Evolutionary conservation across 2,113 vertebrate species (phyloP), one percentile per base, ranked within the genome.

Genomic region (Tringa solitaria): DNA sequence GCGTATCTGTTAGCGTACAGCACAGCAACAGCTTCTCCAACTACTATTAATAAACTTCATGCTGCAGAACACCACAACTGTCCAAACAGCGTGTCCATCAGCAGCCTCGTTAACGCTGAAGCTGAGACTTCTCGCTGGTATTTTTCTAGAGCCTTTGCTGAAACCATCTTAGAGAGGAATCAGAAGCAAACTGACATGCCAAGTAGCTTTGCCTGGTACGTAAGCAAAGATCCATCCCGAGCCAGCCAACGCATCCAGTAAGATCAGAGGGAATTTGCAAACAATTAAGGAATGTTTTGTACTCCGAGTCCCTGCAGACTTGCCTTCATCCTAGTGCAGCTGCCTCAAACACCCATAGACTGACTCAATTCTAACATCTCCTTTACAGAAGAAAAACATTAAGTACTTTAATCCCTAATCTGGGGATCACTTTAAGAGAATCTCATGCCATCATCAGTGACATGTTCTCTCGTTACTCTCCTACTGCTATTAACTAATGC

Each of bases 281-380:
- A 95, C 96, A 95, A 96, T 96, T 91, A 97, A 79, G 89, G 95
- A 92, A 75, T 46, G 94, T 74, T 94, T 92, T 91, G 77, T 88
- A 76, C 89, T 95, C 83, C 17, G 67, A 96, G 75, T 46, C 82
- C 75, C 79, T 21, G 37, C 77, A 81, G 88, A 48, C 37, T 65
- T 74, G 64, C 0, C 3, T 33, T 76, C 0, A 0, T 68, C 79
- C 90, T 57, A 92, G 75, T 0, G 5, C 86, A 81, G 91, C 76
- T 84, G 93, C 84, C 69, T 88, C 83, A 8, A 77, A 88, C 83
- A 65, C 67, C 60, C 93, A 30, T 12, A 41, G 59, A 39, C 28
- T n/a, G 94, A 93, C 68, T 95, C 86, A 46, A 63, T 60, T 70
- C 73, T 68, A 84, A 45, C 93, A 60, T 89, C 89, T 90, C 80